A percentile compares a stretch with the other conserved stretches of the same genome.
These are phyloP conservation scores for Sporophila hypoxantha DNA, from an alignment of 2,113 vertebrate species.

Conservation along the genomic window DNA sequence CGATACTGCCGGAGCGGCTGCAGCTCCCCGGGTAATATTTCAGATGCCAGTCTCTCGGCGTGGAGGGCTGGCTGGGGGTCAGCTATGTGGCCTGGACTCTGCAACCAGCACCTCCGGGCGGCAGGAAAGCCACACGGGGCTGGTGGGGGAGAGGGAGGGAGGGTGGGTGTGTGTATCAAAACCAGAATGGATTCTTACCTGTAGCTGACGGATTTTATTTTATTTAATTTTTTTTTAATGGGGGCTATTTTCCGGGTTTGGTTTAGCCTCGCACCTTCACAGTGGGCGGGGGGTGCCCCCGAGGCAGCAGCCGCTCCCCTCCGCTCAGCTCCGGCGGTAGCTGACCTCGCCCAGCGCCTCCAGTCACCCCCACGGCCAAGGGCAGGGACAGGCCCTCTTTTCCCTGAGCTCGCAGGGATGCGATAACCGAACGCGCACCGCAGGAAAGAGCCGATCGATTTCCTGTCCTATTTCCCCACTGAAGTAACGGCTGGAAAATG, in stretches of 20 bases:
- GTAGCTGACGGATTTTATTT: neutral
- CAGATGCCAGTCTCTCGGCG: neutral
- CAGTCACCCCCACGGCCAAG: neutral
- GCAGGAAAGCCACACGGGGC: neutral
- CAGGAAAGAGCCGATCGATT: neutral
- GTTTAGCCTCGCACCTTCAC: neutral
- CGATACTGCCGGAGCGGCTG: neutral
- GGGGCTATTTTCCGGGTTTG: neutral
- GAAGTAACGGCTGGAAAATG: neutral
- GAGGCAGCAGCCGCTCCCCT: neutral
- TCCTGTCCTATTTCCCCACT: neutral
- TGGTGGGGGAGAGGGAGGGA: too few relatives aligned
- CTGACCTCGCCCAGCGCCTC: neutral
- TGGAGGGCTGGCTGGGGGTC: neutral
- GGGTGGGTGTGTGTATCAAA: neutral
- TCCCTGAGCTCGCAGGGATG: neutral
- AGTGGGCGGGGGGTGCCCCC: neutral
- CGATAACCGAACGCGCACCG: fast-evolving
- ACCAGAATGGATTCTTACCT: too few relatives aligned
- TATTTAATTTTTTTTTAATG: too few relatives aligned
- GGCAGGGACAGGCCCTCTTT: neutral
- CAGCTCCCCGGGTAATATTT: neutral
- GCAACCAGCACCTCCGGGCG: neutral
- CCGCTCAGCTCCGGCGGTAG: neutral
- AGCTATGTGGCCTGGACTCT: neutral